Base-by-base conservation (phyloP, 2,888 invertebrate species). In the Brachylomia viminalis region DNA sequence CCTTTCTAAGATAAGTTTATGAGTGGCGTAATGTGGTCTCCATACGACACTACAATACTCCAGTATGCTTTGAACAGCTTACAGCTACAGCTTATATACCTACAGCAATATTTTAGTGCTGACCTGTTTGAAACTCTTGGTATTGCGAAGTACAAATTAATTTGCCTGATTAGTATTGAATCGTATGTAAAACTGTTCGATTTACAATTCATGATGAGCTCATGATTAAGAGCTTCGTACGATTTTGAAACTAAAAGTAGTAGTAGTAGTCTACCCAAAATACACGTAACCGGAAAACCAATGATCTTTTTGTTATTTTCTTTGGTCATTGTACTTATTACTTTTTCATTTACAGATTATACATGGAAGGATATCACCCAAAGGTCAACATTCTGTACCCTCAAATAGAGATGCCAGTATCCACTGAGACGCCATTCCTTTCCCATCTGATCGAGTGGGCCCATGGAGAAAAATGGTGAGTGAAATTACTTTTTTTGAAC, bases 381-480 rank as follows among this genome's bases (percentile, higher is more conserved):
- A 97, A 97, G 84, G 92, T 98, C 2, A 95, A 98, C 15, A 97
- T 97, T 20, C 92, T 99, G 0, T 99, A 98, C 92, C 98, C 98
- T 0, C 93, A 96, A 76, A 95, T 98, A 0, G 92, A 97, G 72
- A 98, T 97, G 89, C 99, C 99, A 0, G 99, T 99, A 0, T 98
- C 98, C 0, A 97, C 98, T 20, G 98, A 98, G 52, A 99, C 99
- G 0, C 98, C 98, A 0, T 98, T 98, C 97, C 97, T 99, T 38
- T 97, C 98, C 0, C 98, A 98, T 17, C 94, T 98, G 20, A 97
- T 99, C 27, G 97, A 97, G 85, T 99, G 99, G 99, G 98, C 98
- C 80, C 99, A 99, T 89, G 94, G 95, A 17, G 97, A 97, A 75
- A 97, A 97, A 82, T 98, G 98, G 98, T 96, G 82, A 90, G 86